Conservation (phyloP, 2,888 invertebrate species). For the Drosophila rellima region DNA sequence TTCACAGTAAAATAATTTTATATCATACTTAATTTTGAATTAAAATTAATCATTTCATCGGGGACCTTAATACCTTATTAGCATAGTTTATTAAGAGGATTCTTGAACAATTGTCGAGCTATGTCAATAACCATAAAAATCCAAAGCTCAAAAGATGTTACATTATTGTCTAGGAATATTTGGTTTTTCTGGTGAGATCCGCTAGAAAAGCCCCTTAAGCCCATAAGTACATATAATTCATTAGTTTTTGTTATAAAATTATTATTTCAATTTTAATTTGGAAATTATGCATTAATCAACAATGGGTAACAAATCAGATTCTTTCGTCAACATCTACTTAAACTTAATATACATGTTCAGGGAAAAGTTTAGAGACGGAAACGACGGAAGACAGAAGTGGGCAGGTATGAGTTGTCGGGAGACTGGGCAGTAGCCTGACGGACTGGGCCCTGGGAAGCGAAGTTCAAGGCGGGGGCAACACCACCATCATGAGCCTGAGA, state of each 20-base stretch:
- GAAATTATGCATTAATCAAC: constrained; percentile 66
- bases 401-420: constrained; percentile 71
- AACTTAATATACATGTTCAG: constrained; percentile 16
- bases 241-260: constrained; percentile 46
- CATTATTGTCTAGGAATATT: background rate
- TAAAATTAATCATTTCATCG: background rate
- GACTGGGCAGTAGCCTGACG: constrained; percentile 47
- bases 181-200: background rate
- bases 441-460: constrained; percentile 72
- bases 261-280: constrained; percentile 44
- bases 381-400: constrained; percentile 78
- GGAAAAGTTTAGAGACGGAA: constrained; percentile 54
- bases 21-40: background rate
- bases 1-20: background rate
- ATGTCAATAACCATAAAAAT: background rate
- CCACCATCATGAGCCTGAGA: constrained; percentile 72
- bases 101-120: background rate
- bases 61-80: background rate
- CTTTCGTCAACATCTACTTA: constrained; percentile 32
- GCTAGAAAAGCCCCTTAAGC: background rate
- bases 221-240: background rate
- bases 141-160: too few relatives aligned
- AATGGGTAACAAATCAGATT: constrained; percentile 58
- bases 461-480: constrained; percentile 76
- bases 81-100: background rate